Percentiles rank a stretch among this genome's conserved stretches.
Conservation (phyloP, 2,888 invertebrate genomes). For the Plagodis dolabraria region DNA sequence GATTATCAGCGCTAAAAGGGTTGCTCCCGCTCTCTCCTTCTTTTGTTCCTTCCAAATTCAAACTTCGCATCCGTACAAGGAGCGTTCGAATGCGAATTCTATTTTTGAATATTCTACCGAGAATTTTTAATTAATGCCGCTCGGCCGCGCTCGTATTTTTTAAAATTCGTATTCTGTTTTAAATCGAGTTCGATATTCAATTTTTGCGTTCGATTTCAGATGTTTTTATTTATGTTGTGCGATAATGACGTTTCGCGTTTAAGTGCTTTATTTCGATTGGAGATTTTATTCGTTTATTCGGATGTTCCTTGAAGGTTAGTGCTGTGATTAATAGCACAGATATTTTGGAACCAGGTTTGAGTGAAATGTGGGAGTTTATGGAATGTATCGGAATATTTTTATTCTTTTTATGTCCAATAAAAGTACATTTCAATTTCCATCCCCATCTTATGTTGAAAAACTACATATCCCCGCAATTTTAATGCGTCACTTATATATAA, state of each 20-base stretch:
- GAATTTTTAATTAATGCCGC: slow-evolving; percentile 85
- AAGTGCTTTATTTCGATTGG: slow-evolving; percentile 85
- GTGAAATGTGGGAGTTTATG: slow-evolving; percentile 84
- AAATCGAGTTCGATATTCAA: slow-evolving; percentile 84
- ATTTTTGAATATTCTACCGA: slow-evolving; percentile 85
- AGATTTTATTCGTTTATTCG: slow-evolving; percentile 74
- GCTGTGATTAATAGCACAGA: slow-evolving; percentile 82
- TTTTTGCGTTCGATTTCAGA: slow-evolving; percentile 82
- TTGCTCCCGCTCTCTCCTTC: slow-evolving; percentile 83
- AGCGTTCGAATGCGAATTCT: slow-evolving; percentile 84
- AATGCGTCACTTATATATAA: too few relatives aligned
- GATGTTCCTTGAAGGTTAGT: slow-evolving; percentile 77
- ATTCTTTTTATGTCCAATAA: not conserved
- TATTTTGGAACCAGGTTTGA: slow-evolving; percentile 83
- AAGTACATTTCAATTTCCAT: too few relatives aligned
- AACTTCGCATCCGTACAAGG: slow-evolving; percentile 83
- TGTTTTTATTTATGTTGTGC: slow-evolving; percentile 83
- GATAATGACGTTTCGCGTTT: slow-evolving; percentile 85
- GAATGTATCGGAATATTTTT: not conserved
- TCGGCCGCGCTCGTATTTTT: slow-evolving; percentile 80
- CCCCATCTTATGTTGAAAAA: too few relatives aligned
- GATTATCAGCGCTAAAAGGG: slow-evolving; percentile 85
- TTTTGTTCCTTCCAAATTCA: slow-evolving; percentile 84
- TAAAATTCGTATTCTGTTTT: slow-evolving; percentile 83
- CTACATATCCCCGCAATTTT: too few relatives aligned